phyloP scores from a whole-genome alignment of 2,797 vertebrate genomes.

The Caiman crocodilus region DNA sequence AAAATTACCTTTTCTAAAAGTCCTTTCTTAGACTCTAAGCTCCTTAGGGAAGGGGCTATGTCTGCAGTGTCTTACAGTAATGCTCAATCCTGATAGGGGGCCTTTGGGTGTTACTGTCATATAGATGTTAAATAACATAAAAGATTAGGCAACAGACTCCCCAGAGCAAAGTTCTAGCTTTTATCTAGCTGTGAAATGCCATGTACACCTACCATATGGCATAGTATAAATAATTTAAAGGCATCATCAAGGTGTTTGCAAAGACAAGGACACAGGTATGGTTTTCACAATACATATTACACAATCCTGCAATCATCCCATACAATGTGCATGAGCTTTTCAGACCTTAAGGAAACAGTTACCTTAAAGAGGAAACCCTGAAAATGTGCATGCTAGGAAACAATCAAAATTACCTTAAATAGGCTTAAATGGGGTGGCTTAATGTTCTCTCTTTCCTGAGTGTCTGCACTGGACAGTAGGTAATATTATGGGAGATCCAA shows the following conservation, averaged over 20 bases:
- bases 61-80: neutral
- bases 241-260: neutral
- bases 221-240: neutral
- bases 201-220: neutral
- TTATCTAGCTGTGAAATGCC: neutral
- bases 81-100: no score
- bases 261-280: neutral
- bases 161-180: neutral
- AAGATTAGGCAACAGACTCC: neutral
- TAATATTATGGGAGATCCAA: neutral
- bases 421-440: neutral
- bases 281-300: neutral
- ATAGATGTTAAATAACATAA: neutral
- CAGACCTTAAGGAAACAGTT: no score
- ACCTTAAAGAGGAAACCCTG: neutral
- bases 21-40: neutral
- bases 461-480: neutral
- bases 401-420: neutral
- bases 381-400: neutral
- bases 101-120: neutral
- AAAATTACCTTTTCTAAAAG: neutral
- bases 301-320: neutral
- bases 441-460: neutral
- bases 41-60: neutral
- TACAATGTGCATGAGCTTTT: neutral